phyloP scores from a whole-genome alignment of 2,888 invertebrate species.

The Cordylochernes scorpioides region DNA sequence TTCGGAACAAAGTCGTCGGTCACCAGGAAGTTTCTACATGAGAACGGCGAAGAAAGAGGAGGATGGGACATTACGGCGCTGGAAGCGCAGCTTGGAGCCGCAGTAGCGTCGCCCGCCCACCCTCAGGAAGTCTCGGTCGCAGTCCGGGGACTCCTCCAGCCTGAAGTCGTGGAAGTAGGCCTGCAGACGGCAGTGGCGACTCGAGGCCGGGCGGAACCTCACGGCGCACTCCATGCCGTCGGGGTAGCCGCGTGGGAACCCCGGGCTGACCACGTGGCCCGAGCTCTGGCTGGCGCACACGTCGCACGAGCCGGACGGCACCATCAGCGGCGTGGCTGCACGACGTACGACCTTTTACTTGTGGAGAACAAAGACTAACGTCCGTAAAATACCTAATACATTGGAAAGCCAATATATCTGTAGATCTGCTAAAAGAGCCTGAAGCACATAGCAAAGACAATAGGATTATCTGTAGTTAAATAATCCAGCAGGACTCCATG shows the following conservation, averaged over 20 bases:
- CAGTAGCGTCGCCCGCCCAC: constrained; percentile 12
- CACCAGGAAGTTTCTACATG: no score
- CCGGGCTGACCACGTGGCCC: constrained; percentile 13
- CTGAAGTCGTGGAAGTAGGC: constrained; percentile 13
- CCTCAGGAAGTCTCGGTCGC: constrained; percentile 7
- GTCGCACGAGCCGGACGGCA: constrained; percentile 13
- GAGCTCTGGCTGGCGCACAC: constrained; percentile 12
- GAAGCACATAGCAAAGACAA: no score
- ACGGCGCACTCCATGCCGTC: constrained; percentile 12
- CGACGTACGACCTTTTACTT: neutral
- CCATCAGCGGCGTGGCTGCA: constrained; percentile 3
- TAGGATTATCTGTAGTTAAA: no score
- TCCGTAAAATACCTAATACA: no score
- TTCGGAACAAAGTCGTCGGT: no score
- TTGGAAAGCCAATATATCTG: no score
- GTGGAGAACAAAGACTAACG: neutral
- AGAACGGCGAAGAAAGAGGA: no score
- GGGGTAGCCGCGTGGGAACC: constrained; percentile 12
- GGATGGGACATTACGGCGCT: no score
- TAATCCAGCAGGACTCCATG: no score
- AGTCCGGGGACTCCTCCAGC: constrained; percentile 7
- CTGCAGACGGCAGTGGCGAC: constrained; percentile 10
- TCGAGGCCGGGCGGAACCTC: constrained; percentile 8
- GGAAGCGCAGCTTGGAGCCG: constrained; percentile 9
- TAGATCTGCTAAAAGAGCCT: no score